Percentiles rank a stretch among this genome's conserved stretches.
Conservation (phyloP, 2,888 invertebrate species). For the Acleris literana region DNA sequence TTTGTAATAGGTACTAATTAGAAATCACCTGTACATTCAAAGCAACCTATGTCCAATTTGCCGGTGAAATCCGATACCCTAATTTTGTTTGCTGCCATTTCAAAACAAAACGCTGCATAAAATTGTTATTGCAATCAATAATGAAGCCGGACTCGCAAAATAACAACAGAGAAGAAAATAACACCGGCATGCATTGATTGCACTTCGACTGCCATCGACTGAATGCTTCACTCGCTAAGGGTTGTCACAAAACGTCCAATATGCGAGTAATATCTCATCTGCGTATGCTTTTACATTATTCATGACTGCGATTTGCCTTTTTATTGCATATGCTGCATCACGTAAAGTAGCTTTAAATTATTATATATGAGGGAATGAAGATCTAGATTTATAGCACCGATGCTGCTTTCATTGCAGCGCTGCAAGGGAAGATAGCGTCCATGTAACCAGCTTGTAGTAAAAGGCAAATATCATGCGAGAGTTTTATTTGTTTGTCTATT, state of each 20-base stretch:
- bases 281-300: constrained; percentile 6
- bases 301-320: constrained; percentile 7
- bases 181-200: constrained; percentile 50
- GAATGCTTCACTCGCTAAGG: constrained; percentile 47
- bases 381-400: too few species aligned
- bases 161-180: constrained; percentile 50
- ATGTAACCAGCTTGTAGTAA: too few species aligned
- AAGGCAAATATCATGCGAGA: too few species aligned
- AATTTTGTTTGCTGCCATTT: too few species aligned
- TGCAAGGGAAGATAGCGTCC: too few species aligned
- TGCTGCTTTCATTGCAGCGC: too few species aligned
- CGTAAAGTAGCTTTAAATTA: neutral
- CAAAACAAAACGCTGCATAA: neutral
- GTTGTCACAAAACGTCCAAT: constrained; percentile 13
- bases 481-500: too few species aligned
- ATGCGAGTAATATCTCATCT: neutral
- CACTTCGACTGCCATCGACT: constrained; percentile 54
- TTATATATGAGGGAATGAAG: neutral
- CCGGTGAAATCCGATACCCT: too few species aligned
- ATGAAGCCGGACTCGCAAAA: too few species aligned
- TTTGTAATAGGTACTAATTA: too few species aligned
- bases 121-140: neutral
- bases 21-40: too few species aligned
- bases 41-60: too few species aligned
- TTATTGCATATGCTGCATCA: constrained; percentile 3